Percentiles rank a stretch among this genome's conserved stretches.
Conservation (phyloP, 2,888 invertebrate genomes). For the Noctua janthina region DNA sequence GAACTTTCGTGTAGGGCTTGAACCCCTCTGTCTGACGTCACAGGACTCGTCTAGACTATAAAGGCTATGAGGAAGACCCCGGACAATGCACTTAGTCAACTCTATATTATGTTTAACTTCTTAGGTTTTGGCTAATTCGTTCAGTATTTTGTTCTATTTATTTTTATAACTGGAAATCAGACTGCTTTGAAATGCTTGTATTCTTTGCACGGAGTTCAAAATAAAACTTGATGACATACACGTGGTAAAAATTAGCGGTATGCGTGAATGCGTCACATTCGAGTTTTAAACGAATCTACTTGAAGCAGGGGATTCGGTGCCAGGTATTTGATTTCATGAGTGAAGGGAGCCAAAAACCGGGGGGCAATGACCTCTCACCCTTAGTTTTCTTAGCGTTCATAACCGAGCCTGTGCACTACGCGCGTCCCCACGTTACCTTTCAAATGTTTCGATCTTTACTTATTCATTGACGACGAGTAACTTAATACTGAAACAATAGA, state of each 20-base stretch:
- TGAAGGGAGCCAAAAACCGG: conserved; percentile 76
- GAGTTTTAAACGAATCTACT: conserved; percentile 63
- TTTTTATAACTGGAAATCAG: background rate
- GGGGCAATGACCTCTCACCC: conserved; percentile 86
- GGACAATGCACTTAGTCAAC: conserved; percentile 73
- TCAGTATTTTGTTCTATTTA: background rate
- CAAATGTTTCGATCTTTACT: conserved; percentile 67
- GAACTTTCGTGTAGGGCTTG: conserved; percentile 66
- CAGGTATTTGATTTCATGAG: conserved; percentile 74
- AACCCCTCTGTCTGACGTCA: conserved; percentile 75
- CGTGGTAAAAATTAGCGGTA: conserved; percentile 29
- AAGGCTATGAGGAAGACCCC: conserved; percentile 76
- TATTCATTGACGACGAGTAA: conserved; percentile 35
- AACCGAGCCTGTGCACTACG: conserved; percentile 69
- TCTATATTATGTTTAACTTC: background rate
- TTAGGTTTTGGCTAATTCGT: background rate
- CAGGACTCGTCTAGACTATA: conserved; percentile 80
- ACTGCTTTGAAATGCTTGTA: background rate
- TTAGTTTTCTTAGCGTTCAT: conserved; percentile 81
- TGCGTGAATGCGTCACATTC: conserved; percentile 20
- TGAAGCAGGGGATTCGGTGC: conserved; percentile 64
- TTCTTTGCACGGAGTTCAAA: conserved; percentile 4
- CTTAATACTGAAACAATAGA: conserved; percentile 37
- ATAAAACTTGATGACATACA: conserved; percentile 8
- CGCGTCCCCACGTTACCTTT: conserved; percentile 73